phyloP scores from a whole-genome alignment of 2,888 invertebrate species.

The Pheosia gnoma region DNA sequence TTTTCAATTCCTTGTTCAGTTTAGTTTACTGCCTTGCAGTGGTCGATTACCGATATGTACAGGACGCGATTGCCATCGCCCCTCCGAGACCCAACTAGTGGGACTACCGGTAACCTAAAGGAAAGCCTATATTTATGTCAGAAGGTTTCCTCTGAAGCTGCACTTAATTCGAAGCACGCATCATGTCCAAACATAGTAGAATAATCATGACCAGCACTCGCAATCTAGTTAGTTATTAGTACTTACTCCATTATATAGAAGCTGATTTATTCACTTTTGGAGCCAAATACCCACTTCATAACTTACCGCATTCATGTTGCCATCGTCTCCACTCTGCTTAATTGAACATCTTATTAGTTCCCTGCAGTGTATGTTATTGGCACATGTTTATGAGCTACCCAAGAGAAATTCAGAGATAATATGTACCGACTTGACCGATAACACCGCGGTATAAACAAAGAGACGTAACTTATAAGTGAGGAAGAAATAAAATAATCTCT shows the following conservation, averaged over 20 bases:
- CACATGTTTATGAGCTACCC: conserved; percentile 1
- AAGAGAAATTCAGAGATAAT: neutral
- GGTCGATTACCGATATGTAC: no score
- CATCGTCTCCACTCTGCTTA: neutral
- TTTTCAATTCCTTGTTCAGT: no score
- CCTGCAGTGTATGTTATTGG: neutral
- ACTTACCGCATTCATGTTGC: neutral
- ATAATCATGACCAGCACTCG: no score
- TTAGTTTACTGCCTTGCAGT: no score
- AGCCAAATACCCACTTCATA: neutral
- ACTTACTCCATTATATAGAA: neutral
- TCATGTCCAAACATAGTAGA: no score
- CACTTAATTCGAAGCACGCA: no score
- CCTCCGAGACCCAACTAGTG: no score
- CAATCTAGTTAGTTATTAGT: neutral
- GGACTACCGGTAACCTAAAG: no score
- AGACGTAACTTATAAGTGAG: neutral
- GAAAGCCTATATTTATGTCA: no score
- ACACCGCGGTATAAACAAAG: neutral
- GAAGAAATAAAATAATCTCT: no score
- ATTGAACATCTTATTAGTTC: neutral
- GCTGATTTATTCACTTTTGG: conserved; percentile 1
- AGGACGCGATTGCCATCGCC: no score
- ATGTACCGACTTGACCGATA: neutral
- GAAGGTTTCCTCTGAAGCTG: no score